Base-by-base conservation (phyloP, 1,140 invertebrate species). In the Heliothis virescens region DNA sequence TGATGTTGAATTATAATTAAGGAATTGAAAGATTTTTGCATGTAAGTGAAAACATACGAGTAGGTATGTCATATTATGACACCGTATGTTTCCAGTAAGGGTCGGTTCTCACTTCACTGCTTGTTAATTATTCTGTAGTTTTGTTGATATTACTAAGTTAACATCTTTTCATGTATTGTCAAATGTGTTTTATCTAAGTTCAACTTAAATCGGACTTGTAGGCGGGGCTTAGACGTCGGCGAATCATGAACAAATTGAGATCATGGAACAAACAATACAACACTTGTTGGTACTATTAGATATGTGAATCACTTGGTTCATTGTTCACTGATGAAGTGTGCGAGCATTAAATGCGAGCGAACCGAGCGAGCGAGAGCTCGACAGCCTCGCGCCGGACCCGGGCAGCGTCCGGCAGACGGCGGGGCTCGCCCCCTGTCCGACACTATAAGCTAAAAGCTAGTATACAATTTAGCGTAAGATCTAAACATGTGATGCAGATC, bases 21-120 rank as follows among this genome's bases (percentile, higher is more conserved):
- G 78, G 77, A 83, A 82, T 83, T 84, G 82, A 81, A 72, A 77
- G 79, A 69, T 57, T n/a, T 13, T 50, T 34, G 62, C 12, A 13
- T 65, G 62, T 65, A 18, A 41, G 41, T 41, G 62, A 34, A 18
- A 52, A 13, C 65, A 29, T 29, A 48, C 48, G 65, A 16, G 65
- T 12, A 48, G n/a, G 5, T 15, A 15, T 7, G 47, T 53, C 47
- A 69, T 53, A 15, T 69, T 69, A 18, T 65, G 62, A 65, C 62
- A 21, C 65, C 48, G 48, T 69, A 53, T 69, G 48, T 26, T 50
- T 69, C 18, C 13, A 41, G 9, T 50, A 26, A 18, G 69, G 26
- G 48, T 72, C 55, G 12, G 52, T 55, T 72, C 48, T 21, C 48
- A 50, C 52, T 72, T 72, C 69, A 34, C 29, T 18, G 69, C n/a